Percentiles rank a stretch among this genome's conserved stretches.
These are phyloP conservation scores for Leucophenga varia DNA, from an alignment of 1,140 invertebrate genomes.

Conservation along the genomic window DNA sequence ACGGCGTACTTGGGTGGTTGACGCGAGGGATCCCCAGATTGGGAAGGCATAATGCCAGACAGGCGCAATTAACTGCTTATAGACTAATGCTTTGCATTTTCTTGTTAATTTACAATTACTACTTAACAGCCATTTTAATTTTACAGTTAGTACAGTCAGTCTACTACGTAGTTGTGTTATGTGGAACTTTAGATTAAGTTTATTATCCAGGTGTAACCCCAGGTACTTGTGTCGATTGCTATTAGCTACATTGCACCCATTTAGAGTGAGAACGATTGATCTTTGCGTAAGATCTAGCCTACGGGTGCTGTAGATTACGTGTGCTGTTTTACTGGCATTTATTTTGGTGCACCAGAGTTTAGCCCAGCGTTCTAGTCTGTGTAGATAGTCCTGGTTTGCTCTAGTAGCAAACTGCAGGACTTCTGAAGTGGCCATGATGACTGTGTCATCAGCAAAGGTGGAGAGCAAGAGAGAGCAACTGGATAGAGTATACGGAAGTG, in stretches of 20 bases:
- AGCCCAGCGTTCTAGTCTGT: background rate
- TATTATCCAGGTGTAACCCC: background rate
- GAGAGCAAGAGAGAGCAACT: background rate
- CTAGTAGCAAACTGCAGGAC: background rate
- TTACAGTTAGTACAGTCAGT: background rate
- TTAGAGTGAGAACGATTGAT: no score
- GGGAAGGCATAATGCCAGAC: background rate
- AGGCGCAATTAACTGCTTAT: background rate
- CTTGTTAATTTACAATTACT: background rate
- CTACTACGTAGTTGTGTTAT: background rate
- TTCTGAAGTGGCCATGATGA: background rate
- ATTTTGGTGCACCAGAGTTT: background rate
- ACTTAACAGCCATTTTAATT: background rate
- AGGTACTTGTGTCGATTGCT: background rate
- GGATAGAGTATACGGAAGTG: no score
- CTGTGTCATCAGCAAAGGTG: conserved; percentile 16
- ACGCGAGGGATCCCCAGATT: background rate
- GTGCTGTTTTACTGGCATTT: conserved; percentile 1
- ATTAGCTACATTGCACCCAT: no score
- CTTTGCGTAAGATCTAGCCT: background rate
- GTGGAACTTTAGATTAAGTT: background rate
- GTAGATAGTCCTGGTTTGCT: background rate
- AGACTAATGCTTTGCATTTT: background rate
- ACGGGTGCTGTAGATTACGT: background rate
- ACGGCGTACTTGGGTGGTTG: background rate